Base-by-base conservation (phyloP, 2,797 vertebrate species). In the Megaceryle alcyon region DNA sequence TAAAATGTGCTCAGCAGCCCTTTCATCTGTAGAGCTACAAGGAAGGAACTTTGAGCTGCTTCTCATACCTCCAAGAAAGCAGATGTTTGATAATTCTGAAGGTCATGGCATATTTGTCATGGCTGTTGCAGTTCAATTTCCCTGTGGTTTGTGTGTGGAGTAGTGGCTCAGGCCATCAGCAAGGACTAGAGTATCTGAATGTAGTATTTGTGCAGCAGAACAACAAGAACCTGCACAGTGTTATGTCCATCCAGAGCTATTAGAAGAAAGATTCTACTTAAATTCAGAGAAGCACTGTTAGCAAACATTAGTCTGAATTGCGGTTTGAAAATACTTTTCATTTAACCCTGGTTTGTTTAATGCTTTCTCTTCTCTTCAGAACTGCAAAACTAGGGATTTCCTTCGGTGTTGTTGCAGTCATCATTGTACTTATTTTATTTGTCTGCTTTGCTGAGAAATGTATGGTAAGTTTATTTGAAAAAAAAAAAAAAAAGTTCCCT, bases 391-490 rank as follows among this genome's bases (percentile, higher is more conserved):
- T 99, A 93, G 98, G 98, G 4, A 92, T 98, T 89, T 97, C 98
- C 13, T 99, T 99, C 70, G 98, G 98, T 28, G 96, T 98, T 51
- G 97, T 99, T 93, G 98, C 98, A 54, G 97, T 98, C 44, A 93
- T 99, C 94, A 98, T 99, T 82, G 96, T 96, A 57, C 96, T 99
- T 85, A 97, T 97, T 88, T 97, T 99, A 65, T 96, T 98, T 72
- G 98, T 99, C 93, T 99, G 99, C 94, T 99, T 99, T 66, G 98
- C 99, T 8, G 98, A 98, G 48, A 98, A 99, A 92, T 94, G 99
- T 72, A 96, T 98, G 99, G 99, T 99, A 97, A 99, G 99, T 98
- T 91, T 61, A 17, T 46, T 44, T 35, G 6, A 6, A 7, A 10
- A n/a, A 57, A 56, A 63, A 25, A 18, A 68, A 43, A 72, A 46